These are phyloP conservation scores for Odontothrips loti DNA, from an alignment of 2,888 invertebrate species.

Conservation along the genomic window DNA sequence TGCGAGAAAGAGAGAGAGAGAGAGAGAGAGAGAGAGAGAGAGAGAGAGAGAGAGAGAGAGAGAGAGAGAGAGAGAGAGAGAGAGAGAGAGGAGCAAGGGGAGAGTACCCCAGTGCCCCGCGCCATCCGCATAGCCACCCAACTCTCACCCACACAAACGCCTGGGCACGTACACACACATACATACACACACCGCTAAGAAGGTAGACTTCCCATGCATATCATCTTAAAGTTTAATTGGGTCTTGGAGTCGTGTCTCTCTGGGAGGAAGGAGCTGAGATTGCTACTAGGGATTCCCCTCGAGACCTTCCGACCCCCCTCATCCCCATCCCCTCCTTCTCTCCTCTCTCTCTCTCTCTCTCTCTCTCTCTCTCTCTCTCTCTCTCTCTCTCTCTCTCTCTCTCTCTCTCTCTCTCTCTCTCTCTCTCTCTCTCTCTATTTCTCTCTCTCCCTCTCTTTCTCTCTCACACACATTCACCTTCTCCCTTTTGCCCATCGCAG, in stretches of 20 bases:
- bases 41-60: too few relatives aligned
- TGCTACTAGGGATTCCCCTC: slow-evolving; percentile 16
- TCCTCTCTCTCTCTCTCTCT: slow-evolving; percentile 14
- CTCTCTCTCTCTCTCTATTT: neutral
- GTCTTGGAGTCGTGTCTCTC: slow-evolving; percentile 25
- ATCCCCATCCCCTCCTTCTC: neutral
- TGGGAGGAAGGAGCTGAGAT: slow-evolving; percentile 25
- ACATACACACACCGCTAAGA: neutral
- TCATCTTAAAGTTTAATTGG: slow-evolving; percentile 25
- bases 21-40: too few relatives aligned
- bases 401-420: too few relatives aligned
- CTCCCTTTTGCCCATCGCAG: neutral
- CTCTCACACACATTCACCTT: neutral
- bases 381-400: neutral
- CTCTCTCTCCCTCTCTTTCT: slow-evolving; percentile 11
- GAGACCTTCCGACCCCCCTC: neutral
- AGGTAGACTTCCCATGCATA: slow-evolving; percentile 26
- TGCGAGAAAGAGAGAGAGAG: too few relatives aligned
- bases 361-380: slow-evolving; percentile 18
- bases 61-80: too few relatives aligned
- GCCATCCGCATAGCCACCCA: slow-evolving; percentile 1
- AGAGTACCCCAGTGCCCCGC: neutral
- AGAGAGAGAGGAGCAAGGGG: too few relatives aligned
- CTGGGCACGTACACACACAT: neutral
- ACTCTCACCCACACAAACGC: neutral